phyloP scores from a whole-genome alignment of 2,797 vertebrate species.

The Pitangus sulphuratus region DNA sequence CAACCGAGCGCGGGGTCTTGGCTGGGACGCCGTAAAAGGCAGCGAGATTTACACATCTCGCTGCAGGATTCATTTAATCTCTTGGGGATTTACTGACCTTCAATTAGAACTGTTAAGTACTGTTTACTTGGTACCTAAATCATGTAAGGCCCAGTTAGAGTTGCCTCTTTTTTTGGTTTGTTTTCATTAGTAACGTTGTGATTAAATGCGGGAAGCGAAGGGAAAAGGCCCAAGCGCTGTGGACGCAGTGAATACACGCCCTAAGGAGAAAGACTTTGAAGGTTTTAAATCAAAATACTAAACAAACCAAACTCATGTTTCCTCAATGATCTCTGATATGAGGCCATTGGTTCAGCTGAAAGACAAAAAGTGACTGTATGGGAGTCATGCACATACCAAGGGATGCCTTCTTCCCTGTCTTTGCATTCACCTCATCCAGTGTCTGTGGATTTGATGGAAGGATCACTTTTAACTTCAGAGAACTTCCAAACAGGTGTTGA shows the following conservation, averaged over 20 bases:
- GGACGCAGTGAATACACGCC: not conserved
- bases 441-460: not conserved
- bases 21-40: constrained; percentile 71
- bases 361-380: not conserved
- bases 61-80: constrained; percentile 80
- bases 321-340: not conserved
- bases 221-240: constrained; percentile 16
- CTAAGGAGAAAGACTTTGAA: constrained; percentile 32
- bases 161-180: constrained; percentile 54
- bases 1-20: constrained; percentile 59
- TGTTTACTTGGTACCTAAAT: constrained; percentile 82
- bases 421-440: not conserved
- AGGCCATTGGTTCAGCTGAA: not conserved
- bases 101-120: constrained; percentile 83
- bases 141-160: constrained; percentile 69
- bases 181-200: constrained; percentile 74
- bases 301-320: constrained; percentile 5
- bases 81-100: constrained; percentile 84
- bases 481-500: not conserved
- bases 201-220: constrained; percentile 50
- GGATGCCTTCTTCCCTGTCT: not conserved
- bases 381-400: not conserved
- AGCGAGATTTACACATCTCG: constrained; percentile 79
- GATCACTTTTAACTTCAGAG: not conserved
- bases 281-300: constrained; percentile 36